A percentile compares a stretch with the other conserved stretches of the same genome.
phyloP scores from a whole-genome alignment of 2,888 invertebrate species.

The Scaptomyza parva region DNA sequence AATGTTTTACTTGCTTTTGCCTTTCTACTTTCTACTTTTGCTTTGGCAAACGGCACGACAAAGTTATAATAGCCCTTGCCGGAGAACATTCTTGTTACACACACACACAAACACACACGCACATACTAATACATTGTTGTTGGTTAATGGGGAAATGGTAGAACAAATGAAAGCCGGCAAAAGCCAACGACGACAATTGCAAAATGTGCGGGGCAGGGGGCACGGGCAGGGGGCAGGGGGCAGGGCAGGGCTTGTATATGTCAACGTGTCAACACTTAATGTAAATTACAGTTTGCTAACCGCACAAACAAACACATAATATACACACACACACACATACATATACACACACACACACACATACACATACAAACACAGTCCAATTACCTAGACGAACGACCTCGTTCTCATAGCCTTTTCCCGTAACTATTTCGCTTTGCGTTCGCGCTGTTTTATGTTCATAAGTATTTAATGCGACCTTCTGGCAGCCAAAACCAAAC shows the following conservation, averaged over 20 bases:
- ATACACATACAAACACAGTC: slow-evolving; percentile 18
- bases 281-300: slow-evolving; percentile 75
- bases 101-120: slow-evolving; percentile 4
- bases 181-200: slow-evolving; percentile 72
- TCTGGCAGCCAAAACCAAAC: slow-evolving; percentile 24
- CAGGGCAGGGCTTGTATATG: slow-evolving; percentile 40
- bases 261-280: slow-evolving; percentile 76
- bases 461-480: slow-evolving; percentile 67
- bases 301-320: slow-evolving; percentile 33
- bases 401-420: slow-evolving; percentile 43
- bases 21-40: slow-evolving; percentile 23
- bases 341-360: slow-evolving; percentile 3
- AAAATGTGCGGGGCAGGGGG: slow-evolving; percentile 24
- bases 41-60: slow-evolving; percentile 56
- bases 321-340: slow-evolving; percentile 4
- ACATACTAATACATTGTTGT: slow-evolving; percentile 14
- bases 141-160: slow-evolving; percentile 30
- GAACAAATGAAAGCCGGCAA: slow-evolving; percentile 57
- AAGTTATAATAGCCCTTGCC: slow-evolving; percentile 75
- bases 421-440: slow-evolving; percentile 51
- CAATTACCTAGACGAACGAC: slow-evolving; percentile 65
- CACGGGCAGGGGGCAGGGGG: neutral
- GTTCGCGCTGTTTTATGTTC: slow-evolving; percentile 50
- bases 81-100: slow-evolving; percentile 23
- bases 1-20: slow-evolving; percentile 44